These are phyloP conservation scores for Morbakka virulenta DNA, from an alignment of 30 jellyfish, hydroid and myxozoan species.

Conservation along the genomic window DNA sequence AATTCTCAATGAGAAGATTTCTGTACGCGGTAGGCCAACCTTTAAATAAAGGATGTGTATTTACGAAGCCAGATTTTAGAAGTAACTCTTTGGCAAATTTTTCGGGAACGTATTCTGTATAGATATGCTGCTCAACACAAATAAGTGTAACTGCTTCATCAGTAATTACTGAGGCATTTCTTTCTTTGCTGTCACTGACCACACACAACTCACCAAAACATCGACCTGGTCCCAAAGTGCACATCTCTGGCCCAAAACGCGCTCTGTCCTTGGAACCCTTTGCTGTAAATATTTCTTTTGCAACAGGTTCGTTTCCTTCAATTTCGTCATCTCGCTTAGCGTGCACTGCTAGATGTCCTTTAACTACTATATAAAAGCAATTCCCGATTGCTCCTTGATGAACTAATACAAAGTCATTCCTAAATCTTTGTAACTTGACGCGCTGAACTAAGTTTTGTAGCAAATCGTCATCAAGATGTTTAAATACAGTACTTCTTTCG, in stretches of 20 bases:
- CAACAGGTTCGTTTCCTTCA: constrained; percentile 43
- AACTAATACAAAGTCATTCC: constrained; percentile 53
- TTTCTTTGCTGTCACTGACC: constrained; percentile 52
- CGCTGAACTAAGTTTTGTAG: constrained; percentile 2
- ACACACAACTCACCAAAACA: constrained; percentile 93
- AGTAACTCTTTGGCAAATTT: constrained; percentile 78
- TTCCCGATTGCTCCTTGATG: constrained; percentile 84
- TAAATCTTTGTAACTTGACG: constrained; percentile 17
- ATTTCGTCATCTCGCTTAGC: constrained; percentile 48
- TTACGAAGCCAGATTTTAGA: constrained; percentile 83
- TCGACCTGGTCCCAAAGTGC: constrained; percentile 76
- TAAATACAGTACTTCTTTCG: constrained; percentile 83
- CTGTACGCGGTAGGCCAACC: constrained; percentile 90
- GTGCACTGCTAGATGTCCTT: constrained; percentile 76
- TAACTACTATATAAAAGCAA: constrained; percentile 76
- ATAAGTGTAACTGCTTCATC: constrained; percentile 79
- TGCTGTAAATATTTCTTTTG: constrained; percentile 50
- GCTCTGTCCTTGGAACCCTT: constrained; percentile 78
- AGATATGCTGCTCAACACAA: constrained; percentile 55
- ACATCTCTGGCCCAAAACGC: constrained; percentile 81
- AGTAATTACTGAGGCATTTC: constrained; percentile 86
- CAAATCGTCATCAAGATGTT: constrained; percentile 69
- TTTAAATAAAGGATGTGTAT: constrained; percentile 68
- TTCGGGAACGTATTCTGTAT: constrained; percentile 68
- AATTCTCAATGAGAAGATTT: constrained; percentile 74